phyloP scores from a whole-genome alignment of 2,113 vertebrate genomes.

The Notothenia rossii region DNA sequence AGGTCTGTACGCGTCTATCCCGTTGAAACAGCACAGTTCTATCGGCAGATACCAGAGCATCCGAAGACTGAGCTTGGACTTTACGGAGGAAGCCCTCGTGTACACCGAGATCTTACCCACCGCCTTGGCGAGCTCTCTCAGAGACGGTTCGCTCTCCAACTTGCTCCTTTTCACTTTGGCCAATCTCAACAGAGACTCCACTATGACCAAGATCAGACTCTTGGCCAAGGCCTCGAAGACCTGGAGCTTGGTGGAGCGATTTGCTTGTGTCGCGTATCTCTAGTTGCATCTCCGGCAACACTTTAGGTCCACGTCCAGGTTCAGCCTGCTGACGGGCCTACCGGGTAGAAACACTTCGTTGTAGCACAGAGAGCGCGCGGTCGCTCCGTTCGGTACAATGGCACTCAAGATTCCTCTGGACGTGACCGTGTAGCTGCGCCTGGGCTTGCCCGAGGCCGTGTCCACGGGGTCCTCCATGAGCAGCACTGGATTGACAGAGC shows the following conservation, averaged over 20 bases:
- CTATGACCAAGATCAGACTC: background rate
- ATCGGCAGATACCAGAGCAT: constrained; percentile 28
- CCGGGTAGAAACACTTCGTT: constrained; percentile 32
- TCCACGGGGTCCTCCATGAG: constrained; percentile 22
- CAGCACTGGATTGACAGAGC: constrained; percentile 10
- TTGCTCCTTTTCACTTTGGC: background rate
- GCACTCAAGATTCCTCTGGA: constrained; percentile 9
- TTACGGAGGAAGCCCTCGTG: background rate
- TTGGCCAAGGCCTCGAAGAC: background rate
- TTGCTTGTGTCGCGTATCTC: background rate
- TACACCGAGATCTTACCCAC: constrained; percentile 26
- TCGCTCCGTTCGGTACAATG: background rate
- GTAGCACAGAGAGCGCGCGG: background rate
- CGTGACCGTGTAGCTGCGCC: background rate
- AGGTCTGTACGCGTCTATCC: constrained; percentile 15
- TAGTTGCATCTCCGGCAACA: background rate
- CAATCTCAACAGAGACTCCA: background rate
- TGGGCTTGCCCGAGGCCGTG: background rate
- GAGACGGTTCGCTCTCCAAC: background rate
- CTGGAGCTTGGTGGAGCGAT: background rate
- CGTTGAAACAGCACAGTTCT: background rate
- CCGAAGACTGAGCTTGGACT: constrained; percentile 24
- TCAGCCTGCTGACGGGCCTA: constrained; percentile 18
- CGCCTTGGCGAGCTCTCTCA: background rate
- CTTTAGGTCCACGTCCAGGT: constrained; percentile 23